A percentile compares a stretch with the other conserved stretches of the same genome.
These are phyloP conservation scores for Leptodactylus fuscus DNA, from an alignment of 2,113 vertebrate genomes.

Conservation along the genomic window DNA sequence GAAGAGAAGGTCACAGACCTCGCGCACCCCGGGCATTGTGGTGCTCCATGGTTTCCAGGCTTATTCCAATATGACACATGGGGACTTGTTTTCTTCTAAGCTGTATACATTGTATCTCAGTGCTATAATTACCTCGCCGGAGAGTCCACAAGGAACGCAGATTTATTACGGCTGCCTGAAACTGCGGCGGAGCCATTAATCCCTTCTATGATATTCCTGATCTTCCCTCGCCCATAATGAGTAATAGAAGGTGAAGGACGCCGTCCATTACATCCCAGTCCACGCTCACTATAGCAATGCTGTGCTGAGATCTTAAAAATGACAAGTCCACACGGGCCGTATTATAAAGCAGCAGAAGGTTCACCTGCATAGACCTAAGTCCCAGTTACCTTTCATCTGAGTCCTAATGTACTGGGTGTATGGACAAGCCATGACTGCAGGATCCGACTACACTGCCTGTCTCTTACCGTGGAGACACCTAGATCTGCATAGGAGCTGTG, in stretches of 20 bases:
- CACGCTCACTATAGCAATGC: too few species aligned
- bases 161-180: conserved; percentile 16
- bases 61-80: not conserved
- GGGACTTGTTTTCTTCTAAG: not conserved
- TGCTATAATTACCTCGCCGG: conserved; percentile 37
- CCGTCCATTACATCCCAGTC: too few species aligned
- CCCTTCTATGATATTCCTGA: not conserved
- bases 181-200: conserved; percentile 18
- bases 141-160: conserved; percentile 38
- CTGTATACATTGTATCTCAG: not conserved
- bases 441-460: too few species aligned
- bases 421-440: too few species aligned
- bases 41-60: not conserved
- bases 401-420: too few species aligned
- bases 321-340: too few species aligned
- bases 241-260: not conserved
- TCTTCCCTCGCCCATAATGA: not conserved
- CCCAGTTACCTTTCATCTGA: too few species aligned
- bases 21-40: not conserved
- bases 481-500: too few species aligned
- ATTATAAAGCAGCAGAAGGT: too few species aligned
- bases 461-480: too few species aligned
- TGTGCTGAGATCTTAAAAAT: too few species aligned
- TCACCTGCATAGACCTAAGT: too few species aligned
- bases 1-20: conserved; percentile 23